Evolutionary conservation across 2,113 vertebrate genomes (phyloP), one percentile per base, ranked within the genome.

Genomic region (Epinephelus cyanopodus): DNA sequence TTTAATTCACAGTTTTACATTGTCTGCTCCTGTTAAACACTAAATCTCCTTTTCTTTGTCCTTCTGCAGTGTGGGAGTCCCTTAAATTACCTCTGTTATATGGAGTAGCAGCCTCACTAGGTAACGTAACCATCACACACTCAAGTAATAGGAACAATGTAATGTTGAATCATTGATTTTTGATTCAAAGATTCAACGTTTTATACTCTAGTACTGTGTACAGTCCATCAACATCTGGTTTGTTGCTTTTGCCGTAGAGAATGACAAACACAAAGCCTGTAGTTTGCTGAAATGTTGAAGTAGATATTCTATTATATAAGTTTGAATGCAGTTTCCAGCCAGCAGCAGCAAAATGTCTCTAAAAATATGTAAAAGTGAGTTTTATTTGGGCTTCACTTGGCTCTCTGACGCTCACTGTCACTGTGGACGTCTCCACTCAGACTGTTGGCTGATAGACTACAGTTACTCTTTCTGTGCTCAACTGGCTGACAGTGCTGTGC

Each of bases 41-140:
- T 3, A 1, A 0, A 27, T 45, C n/a, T 48, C 48, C 79, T 1
- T 39, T 52, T 74, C 12, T 80, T 15, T 45, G 57, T 66, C 48
- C 12, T 1, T 60, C 50, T 88, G 14, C 92, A 99, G 98, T 99
- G 85, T 96, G 98, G 95, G 97, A 96, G 10, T 97, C 98, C 73
- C 96, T 99, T 90, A 96, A 97, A 95, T 94, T 97, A 29, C 98
- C 98, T 0, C 95, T 99, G 75, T 88, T 99, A 85, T 98, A 98
- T 7, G 98, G 98, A 3, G 86, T 95, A 1, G 93, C 95, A 0
- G 94, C 97, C 69, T 96, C 98, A 37, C 90, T 97, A 1, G 85
- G 93, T 94, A 93, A 89, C 1, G 42, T 50, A 57, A 27, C n/a
- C 7, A 23, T 48, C 63, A 29, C 2, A 4, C 39, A n/a, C 6